These are phyloP conservation scores for Colaptes auratus DNA, from an alignment of 2,113 vertebrate species.

Conservation along the genomic window DNA sequence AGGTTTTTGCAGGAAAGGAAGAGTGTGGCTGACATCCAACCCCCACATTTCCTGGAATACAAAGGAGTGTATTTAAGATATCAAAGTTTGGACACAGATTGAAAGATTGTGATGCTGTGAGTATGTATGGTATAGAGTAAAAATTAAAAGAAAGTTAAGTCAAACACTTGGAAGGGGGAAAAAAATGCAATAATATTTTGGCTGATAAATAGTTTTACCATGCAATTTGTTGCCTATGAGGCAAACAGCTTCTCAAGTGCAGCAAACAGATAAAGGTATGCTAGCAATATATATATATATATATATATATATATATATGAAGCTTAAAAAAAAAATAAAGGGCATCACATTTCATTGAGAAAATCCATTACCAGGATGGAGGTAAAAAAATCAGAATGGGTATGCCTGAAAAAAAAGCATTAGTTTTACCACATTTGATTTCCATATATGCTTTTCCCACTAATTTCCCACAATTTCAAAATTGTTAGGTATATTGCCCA, in stretches of 20 bases:
- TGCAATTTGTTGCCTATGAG: background rate
- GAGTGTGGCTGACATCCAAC: slow-evolving; percentile 51
- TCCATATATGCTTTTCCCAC: background rate
- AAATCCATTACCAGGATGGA: background rate
- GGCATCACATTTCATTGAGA: background rate
- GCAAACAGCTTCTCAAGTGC: background rate
- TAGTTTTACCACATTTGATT: background rate
- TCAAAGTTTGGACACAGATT: slow-evolving; percentile 5
- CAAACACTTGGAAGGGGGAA: background rate
- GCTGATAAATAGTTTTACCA: background rate
- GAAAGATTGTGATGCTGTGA: background rate
- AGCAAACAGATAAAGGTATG: background rate
- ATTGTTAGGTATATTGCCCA: background rate
- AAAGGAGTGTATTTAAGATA: background rate
- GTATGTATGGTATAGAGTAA: background rate
- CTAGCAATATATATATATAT: background rate
- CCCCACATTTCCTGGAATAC: slow-evolving; percentile 48
- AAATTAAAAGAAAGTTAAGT: background rate
- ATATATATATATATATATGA: background rate
- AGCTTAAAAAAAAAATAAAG: background rate
- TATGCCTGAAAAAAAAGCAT: background rate
- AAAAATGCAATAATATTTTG: background rate
- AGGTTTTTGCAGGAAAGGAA: slow-evolving; percentile 41
- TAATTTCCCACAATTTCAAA: background rate
- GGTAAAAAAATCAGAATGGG: background rate